A percentile compares a stretch with the other conserved stretches of the same genome.
These are phyloP conservation scores for Phacellophora camtschatica DNA, from an alignment of 30 jellyfish, hydroid and myxozoan genomes.

Conservation along the genomic window DNA sequence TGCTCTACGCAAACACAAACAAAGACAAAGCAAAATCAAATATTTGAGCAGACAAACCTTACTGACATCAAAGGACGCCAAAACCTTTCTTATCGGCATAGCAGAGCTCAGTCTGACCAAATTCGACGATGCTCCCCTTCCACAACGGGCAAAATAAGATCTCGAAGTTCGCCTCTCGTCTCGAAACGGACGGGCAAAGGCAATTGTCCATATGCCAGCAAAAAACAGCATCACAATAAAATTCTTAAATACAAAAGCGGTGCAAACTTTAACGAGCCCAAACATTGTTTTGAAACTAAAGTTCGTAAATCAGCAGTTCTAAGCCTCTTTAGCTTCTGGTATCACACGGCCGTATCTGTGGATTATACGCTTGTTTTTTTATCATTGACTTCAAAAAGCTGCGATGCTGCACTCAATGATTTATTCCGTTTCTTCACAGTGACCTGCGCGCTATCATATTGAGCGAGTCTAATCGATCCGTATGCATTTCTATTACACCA, in stretches of 20 bases:
- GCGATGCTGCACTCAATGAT: not conserved
- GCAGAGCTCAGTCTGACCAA: constrained; percentile 65
- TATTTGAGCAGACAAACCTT: constrained; percentile 22
- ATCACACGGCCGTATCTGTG: too few relatives aligned
- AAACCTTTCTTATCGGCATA: constrained; percentile 49
- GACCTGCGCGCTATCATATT: not conserved
- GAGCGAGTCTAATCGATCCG: not conserved
- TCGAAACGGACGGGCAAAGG: constrained; percentile 17
- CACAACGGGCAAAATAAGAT: constrained; percentile 56
- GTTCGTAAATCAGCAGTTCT: not conserved
- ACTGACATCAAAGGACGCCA: constrained; percentile 70
- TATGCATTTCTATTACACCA: constrained; percentile 19
- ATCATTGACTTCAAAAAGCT: not conserved
- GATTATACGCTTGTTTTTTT: not conserved
- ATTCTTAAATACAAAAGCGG: not conserved
- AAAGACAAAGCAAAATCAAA: not conserved
- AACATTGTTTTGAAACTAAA: not conserved
- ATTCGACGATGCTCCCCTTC: constrained; percentile 61
- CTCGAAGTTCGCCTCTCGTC: constrained; percentile 49
- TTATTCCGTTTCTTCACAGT: not conserved
- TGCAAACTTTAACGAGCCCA: not conserved
- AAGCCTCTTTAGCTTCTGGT: not conserved
- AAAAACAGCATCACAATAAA: not conserved
- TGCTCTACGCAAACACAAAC: not conserved
- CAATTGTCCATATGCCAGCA: constrained; percentile 6